A percentile compares a stretch with the other conserved stretches of the same genome.
Evolutionary conservation across 30 jellyfish, hydroid and myxozoan genomes (phyloP).

Genomic region (Pelagia noctiluca): DNA sequence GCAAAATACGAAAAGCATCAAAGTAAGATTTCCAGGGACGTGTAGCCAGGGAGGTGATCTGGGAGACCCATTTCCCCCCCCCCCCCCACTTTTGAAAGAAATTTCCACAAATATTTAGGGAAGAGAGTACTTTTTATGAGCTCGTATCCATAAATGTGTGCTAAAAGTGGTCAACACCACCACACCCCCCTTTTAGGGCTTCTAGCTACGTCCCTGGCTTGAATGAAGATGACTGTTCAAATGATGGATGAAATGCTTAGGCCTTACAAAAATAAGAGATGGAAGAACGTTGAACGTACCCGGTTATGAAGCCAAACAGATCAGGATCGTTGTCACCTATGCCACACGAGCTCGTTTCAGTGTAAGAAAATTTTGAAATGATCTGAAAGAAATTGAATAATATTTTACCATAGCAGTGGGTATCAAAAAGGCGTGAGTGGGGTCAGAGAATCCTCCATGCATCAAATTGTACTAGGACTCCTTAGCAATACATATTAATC

Average conservation of each 20-base stretch:
- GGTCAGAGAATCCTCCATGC: too few species aligned
- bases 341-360: conserved; percentile 94
- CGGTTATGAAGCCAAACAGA: conserved; percentile 84
- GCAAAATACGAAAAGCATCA: background rate
- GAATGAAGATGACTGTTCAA: background rate
- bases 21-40: background rate
- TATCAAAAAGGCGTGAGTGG: too few species aligned
- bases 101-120: background rate
- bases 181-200: background rate
- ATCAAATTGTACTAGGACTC: background rate
- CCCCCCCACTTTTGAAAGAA: background rate
- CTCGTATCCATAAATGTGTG: too few species aligned
- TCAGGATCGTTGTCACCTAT: conserved; percentile 73
- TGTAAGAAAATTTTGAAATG: conserved; percentile 73
- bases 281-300: conserved; percentile 51
- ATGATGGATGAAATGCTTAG: background rate
- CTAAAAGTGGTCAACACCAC: background rate
- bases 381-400: conserved; percentile 26
- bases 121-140: background rate
- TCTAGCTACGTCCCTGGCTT: background rate
- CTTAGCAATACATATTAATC: background rate
- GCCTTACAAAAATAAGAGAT: background rate
- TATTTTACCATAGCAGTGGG: too few species aligned
- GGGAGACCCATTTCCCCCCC: background rate
- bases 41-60: background rate